Base-by-base conservation (phyloP, 2,888 invertebrate species). In the Phengaris arion region DNA sequence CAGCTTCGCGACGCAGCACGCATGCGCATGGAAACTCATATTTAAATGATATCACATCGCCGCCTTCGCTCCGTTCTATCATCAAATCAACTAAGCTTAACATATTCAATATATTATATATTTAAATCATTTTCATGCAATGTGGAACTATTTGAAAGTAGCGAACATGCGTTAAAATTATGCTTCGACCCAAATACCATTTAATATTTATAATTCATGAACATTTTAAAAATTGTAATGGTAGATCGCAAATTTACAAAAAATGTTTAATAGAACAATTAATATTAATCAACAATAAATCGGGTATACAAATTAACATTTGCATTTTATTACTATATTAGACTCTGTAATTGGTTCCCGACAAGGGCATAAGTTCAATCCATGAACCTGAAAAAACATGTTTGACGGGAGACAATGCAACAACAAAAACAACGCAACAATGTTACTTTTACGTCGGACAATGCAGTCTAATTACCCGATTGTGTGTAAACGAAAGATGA, bases 11-110 rank as follows among this genome's bases (percentile, higher is more conserved):
- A 74, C 78, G 78, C 77, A 86, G 35, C 83, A 89, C 92, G 92
- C 92, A 87, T 91, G 92, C 87, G 88, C 88, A 83, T 81, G 81
- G 81, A 87, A 87, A 86, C 89, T 89, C 89, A 89, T 89, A 91
- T 90, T 22, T 0, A 91, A 90, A 89, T 91, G 90, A 91, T 92
- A 92, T 91, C 89, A 88, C 89, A 89, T 90, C 89, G 88, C 88
- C 89, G 87, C 89, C 87, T 87, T 87, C 87, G 88, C 90, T 90
- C 91, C 91, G 89, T 88, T 89, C 86, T 87, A 88, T 89, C 89
- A 89, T 87, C 88, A 89, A 90, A 87, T 87, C 86, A 87, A 88
- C 87, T 89, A 70, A 57, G 64, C 87, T 86, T 89, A 88, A 89
- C 91, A 91, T 89, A 91, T 91, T 90, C 89, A 48, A 48, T 48